Base-by-base conservation (phyloP, 2,888 invertebrate species). In the Tetheella fluctuosa region DNA sequence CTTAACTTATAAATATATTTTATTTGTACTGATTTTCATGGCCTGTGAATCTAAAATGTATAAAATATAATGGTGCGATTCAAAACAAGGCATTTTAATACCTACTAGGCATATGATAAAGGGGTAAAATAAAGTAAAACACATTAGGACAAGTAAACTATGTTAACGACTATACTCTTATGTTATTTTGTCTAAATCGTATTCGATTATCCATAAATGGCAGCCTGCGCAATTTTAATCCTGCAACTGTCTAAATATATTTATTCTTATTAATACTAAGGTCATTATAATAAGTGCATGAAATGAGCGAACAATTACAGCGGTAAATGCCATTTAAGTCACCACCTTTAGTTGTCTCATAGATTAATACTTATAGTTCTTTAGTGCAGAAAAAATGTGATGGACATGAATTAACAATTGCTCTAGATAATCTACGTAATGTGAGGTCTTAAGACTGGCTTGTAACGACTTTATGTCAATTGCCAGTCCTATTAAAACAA, bases 301-400 rank as follows among this genome's bases (percentile, higher is more conserved):
- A n/a, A 20, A 48, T 20, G 48, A 48, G 48, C 48, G 48, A 48
- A 48, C 48, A 48, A 48, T 48, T 48, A 48, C 48, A 20, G 48
- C 0, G 1, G 20, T 48, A 10, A 20, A 7, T 48, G 48, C 48
- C 48, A 48, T 48, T 48, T 48, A 48, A 48, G 48, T 48, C 48
- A 48, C 48, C 48, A 48, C 48, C 48, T 48, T 48, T 48, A 48
- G 48, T 48, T 48, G 17, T 48, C 48, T 20, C 7, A 10, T 48
- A 48, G 48, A 8, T 48, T 48, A 48, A 48, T 20, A 20, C 48
- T 6, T 48, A 7, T 20, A 20, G 48, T 48, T 20, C 20, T 48
- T 1, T 8, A 10, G 2, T 48, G 7, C 3, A 48, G 23, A 60
- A 63, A 63, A 62, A 52, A 54, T 57, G 10, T 58, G 59, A 58